Evolutionary conservation across 2,113 vertebrate species (phyloP), one percentile per base, ranked within the genome.

Genomic region (Melospiza georgiana): DNA sequence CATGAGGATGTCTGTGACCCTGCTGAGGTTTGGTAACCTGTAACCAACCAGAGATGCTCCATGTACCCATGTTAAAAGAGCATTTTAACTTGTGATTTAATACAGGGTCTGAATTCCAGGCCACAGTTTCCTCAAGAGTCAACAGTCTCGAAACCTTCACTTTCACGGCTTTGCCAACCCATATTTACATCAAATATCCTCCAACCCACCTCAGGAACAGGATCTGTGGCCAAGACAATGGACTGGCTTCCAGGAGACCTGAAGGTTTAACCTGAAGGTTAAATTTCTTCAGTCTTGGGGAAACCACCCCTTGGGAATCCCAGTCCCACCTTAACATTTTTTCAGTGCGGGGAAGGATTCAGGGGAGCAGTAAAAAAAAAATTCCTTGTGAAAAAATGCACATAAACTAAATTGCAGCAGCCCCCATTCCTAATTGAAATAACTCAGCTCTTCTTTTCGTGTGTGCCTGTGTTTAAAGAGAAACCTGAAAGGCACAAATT

Each of bases 401-500:
- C 51, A 4, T 84, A 95, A 95, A 95, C 92, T 92, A 96, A 85
- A 95, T 91, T 84, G 83, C 74, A 77, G 82, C 84, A 81, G n/a
- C 18, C 59, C 43, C 69, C 49, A 2, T 82, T 86, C 63, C 92
- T 96, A 96, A 97, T 89, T 95, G 93, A 96, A 96, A 96, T 87
- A 58, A 75, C 71, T 95, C 81, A 9, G 63, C 51, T 92, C 85
- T 92, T 93, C 97, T 96, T 93, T 94, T 87, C 25, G 8, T 76
- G 48, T 21, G 66, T 92, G 96, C 93, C 76, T 76, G 82, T 89
- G 71, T 96, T 97, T 97, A 84, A 97, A 96, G 79, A 61, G 95
- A 94, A 95, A 97, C 84, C 89, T 91, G 93, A 92, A 95, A 95
- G 88, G 92, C 57, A 87, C 96, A 91, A 95, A 95, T 96, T 96